phyloP scores from a whole-genome alignment of 2,113 vertebrate genomes.

The Nymphicus hollandicus region DNA sequence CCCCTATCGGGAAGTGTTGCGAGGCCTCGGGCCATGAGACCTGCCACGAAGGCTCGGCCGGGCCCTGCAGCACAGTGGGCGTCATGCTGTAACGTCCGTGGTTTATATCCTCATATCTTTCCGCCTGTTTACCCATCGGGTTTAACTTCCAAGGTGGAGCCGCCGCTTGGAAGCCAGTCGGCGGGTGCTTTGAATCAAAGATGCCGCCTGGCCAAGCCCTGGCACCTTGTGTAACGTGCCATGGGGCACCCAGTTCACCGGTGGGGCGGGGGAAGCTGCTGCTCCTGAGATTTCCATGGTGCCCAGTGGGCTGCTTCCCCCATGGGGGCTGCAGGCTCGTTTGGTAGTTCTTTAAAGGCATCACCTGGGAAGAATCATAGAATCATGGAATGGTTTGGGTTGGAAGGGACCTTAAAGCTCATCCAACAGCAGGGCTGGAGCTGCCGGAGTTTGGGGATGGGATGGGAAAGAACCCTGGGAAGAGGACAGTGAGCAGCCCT shows the following conservation, averaged over 20 bases:
- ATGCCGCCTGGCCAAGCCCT: background rate
- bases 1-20: background rate
- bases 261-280: fast-evolving
- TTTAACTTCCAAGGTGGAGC: background rate
- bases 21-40: background rate
- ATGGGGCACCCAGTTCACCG: fast-evolving
- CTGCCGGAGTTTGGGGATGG: background rate
- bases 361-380: background rate
- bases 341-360: background rate
- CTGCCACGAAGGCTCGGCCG: background rate
- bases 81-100: background rate
- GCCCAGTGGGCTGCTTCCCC: too few relatives aligned
- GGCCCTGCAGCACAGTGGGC: background rate
- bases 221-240: fast-evolving
- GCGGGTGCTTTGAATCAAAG: background rate
- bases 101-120: background rate
- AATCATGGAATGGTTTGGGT: background rate
- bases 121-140: fast-evolving
- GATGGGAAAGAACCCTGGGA: background rate
- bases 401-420: background rate
- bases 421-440: background rate
- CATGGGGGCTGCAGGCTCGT: background rate
- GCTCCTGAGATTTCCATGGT: fast-evolving
- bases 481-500: background rate
- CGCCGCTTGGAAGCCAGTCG: fast-evolving